Conservation (phyloP, 2,888 invertebrate species). For the Hirtodrosophila histrioides region DNA sequence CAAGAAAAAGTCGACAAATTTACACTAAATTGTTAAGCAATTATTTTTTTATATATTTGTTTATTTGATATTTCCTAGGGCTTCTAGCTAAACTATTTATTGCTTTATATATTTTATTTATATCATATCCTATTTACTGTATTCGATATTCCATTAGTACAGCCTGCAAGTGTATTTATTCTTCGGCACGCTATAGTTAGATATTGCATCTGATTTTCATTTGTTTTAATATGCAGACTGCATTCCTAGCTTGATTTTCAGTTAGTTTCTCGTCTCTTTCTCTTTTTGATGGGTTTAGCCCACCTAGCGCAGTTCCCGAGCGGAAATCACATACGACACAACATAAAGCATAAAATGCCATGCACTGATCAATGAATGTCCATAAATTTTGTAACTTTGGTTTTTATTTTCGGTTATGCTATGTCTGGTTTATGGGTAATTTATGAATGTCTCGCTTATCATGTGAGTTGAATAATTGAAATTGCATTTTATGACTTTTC, state of each 20-base stretch:
- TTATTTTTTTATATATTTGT: no score
- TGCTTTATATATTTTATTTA: no score
- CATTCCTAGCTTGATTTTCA: slow-evolving; percentile 58
- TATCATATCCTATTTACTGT: no score
- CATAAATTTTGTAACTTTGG: slow-evolving; percentile 64
- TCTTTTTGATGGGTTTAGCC: slow-evolving; percentile 65
- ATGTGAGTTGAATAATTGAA: slow-evolving; percentile 71
- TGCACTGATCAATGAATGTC: slow-evolving; percentile 72
- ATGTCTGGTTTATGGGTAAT: slow-evolving; percentile 66
- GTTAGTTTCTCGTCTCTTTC: slow-evolving; percentile 39
- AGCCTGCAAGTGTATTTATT: not conserved
- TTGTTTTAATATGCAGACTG: slow-evolving; percentile 75
- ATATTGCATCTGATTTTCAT: slow-evolving; percentile 7
- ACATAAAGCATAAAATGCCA: slow-evolving; percentile 78
- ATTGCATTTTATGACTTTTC: slow-evolving; percentile 48
- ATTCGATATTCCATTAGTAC: no score
- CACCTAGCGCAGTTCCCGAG: slow-evolving; percentile 73
- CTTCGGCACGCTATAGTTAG: not conserved
- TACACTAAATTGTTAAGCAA: no score
- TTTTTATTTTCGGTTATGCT: slow-evolving; percentile 27
- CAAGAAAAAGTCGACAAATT: no score
- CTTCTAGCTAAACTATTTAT: no score
- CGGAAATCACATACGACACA: slow-evolving; percentile 76
- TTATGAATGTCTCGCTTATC: slow-evolving; percentile 76
- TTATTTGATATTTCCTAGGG: no score